Conservation (phyloP, 2,888 invertebrate genomes). For the Ormyrus rosae region DNA sequence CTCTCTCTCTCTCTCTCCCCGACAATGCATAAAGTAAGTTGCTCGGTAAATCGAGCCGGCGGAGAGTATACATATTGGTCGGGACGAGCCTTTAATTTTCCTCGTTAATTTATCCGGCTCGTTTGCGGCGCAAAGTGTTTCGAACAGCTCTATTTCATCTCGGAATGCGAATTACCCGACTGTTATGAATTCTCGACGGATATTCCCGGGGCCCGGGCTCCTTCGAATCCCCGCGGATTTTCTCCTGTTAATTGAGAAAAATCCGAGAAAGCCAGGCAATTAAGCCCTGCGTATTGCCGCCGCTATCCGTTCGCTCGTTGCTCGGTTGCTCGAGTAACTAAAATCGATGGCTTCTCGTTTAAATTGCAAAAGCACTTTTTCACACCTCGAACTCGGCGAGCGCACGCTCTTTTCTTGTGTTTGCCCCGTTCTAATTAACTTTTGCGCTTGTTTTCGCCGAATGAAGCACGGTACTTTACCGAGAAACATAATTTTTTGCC, state of each 20-base stretch:
- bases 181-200: slow-evolving; percentile 25
- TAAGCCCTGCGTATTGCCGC: too few species aligned
- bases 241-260: slow-evolving; percentile 12
- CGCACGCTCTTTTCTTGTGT: too few species aligned
- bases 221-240: not conserved
- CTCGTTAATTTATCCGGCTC: slow-evolving; percentile 52
- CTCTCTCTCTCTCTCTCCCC: slow-evolving; percentile 34
- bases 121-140: slow-evolving; percentile 39
- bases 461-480: too few species aligned
- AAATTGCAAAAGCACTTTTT: too few species aligned
- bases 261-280: not conserved
- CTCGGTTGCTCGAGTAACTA: too few species aligned
- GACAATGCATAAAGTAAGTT: slow-evolving; percentile 41
- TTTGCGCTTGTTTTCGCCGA: too few species aligned
- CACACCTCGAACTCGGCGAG: too few species aligned
- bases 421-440: too few species aligned
- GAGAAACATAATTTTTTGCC: too few species aligned
- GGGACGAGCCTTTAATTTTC: slow-evolving; percentile 36
- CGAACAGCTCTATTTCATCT: slow-evolving; percentile 35
- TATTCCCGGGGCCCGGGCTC: not conserved
- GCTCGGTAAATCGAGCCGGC: slow-evolving; percentile 35
- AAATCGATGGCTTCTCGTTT: too few species aligned
- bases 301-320: too few species aligned
- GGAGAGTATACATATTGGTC: slow-evolving; percentile 19
- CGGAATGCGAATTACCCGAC: slow-evolving; percentile 14